Conservation (phyloP, 2,888 invertebrate genomes). For the Phortica okadai region DNA sequence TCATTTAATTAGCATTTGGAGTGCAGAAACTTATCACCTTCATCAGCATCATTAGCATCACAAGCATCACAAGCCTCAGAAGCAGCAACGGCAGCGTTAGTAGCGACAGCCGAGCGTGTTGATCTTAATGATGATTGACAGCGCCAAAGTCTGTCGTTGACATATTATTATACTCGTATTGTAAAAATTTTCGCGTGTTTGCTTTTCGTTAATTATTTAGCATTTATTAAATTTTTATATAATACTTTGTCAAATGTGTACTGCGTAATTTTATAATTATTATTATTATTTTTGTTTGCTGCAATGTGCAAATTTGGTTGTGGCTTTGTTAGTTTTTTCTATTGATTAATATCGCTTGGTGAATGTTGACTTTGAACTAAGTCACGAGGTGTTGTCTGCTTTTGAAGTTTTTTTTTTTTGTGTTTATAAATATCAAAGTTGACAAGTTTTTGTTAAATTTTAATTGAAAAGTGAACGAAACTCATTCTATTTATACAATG, state of each 20-base stretch:
- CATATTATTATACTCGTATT: not conserved
- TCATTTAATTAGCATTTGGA: conserved; percentile 59
- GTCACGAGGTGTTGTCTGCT: conserved; percentile 1
- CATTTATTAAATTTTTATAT: conserved; percentile 7
- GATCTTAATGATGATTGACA: conserved; percentile 5
- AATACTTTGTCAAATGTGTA: conserved; percentile 9
- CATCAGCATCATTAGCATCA: conserved; percentile 26
- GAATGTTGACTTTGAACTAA: conserved; percentile 28
- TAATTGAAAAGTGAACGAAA: not conserved
- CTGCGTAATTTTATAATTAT: conserved; percentile 40
- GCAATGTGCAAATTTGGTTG: not conserved
- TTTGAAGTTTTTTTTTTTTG: not conserved
- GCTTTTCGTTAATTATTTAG: conserved; percentile 9
- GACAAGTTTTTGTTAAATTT: not conserved
- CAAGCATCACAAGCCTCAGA: not conserved
- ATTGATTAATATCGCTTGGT: not conserved
- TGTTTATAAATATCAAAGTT: not conserved
- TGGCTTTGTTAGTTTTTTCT: not conserved
- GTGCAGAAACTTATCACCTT: conserved; percentile 38
- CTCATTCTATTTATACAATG: not conserved
- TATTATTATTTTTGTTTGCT: conserved; percentile 1
- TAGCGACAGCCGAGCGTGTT: not conserved
- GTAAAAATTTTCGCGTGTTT: not conserved
- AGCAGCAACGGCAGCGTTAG: not conserved
- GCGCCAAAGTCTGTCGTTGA: not conserved